Conservation (phyloP, 2,797 vertebrate species). For the Tangara arthus region DNA sequence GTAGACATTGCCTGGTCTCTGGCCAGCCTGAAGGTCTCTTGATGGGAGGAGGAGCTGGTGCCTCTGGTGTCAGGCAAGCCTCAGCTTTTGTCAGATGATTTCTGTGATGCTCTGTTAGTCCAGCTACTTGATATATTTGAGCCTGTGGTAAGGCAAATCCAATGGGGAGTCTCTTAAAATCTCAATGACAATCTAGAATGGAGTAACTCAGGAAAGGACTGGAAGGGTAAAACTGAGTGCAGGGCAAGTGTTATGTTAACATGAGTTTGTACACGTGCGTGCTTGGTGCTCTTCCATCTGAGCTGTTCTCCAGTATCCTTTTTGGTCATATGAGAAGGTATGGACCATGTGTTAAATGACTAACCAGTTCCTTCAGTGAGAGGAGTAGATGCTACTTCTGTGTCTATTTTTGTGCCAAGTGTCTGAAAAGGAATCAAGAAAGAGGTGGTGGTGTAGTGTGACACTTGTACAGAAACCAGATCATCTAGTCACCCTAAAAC, state of each 20-base stretch:
- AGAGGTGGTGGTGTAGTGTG: rapidly evolving
- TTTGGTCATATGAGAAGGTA: neutral
- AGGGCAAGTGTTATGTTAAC: neutral
- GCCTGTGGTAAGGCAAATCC: neutral
- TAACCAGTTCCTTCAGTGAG: neutral
- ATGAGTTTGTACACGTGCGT: neutral
- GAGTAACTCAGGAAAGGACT: neutral
- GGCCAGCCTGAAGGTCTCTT: neutral
- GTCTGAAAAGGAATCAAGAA: neutral
- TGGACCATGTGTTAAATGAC: neutral
- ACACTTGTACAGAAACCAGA: neutral
- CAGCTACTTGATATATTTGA: neutral
- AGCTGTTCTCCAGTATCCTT: neutral
- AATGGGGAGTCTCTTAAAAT: neutral
- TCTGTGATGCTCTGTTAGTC: neutral
- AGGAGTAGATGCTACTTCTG: neutral
- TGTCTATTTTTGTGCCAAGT: neutral
- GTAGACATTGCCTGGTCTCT: neutral
- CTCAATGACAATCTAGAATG: rapidly evolving
- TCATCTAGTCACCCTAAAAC: neutral
- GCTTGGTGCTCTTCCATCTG: neutral
- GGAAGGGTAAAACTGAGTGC: neutral
- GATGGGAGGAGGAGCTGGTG: neutral
- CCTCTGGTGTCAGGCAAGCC: neutral
- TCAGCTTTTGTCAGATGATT: neutral